These are phyloP conservation scores for Dromococcyx pavoninus DNA, from an alignment of 2,797 vertebrate species.

Conservation along the genomic window DNA sequence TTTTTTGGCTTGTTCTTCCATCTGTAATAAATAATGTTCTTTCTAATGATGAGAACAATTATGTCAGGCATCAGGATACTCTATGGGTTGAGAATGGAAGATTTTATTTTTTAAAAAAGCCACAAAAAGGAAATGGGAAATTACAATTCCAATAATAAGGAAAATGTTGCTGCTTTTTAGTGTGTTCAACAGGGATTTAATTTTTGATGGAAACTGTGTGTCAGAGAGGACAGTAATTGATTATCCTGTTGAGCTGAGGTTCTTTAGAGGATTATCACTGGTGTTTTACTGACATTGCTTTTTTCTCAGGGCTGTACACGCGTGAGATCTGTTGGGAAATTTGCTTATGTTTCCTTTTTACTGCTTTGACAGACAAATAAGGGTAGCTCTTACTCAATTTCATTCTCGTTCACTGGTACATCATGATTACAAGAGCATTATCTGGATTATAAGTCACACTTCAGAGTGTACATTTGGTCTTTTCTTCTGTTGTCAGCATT, in stretches of 20 bases:
- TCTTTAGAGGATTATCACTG: neutral
- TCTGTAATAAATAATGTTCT: neutral
- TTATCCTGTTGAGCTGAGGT: neutral
- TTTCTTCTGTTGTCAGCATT: neutral
- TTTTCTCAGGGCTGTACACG: neutral
- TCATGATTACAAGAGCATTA: neutral
- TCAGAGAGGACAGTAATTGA: neutral
- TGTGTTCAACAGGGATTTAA: neutral
- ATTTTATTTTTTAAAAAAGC: neutral
- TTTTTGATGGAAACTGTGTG: neutral
- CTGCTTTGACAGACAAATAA: neutral
- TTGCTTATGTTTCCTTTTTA: neutral
- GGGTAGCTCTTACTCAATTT: neutral
- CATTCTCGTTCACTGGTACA: neutral
- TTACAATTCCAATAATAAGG: neutral
- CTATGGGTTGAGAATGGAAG: neutral
- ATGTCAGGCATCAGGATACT: neutral
- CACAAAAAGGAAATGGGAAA: neutral
- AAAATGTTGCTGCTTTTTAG: neutral
- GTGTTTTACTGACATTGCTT: neutral
- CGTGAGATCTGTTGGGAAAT: neutral
- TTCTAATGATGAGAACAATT: neutral
- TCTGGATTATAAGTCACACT: neutral
- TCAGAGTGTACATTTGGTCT: neutral
- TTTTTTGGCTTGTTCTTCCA: neutral